These are phyloP conservation scores for Phainopepla nitens DNA, from an alignment of 2,113 vertebrate species.

Conservation along the genomic window DNA sequence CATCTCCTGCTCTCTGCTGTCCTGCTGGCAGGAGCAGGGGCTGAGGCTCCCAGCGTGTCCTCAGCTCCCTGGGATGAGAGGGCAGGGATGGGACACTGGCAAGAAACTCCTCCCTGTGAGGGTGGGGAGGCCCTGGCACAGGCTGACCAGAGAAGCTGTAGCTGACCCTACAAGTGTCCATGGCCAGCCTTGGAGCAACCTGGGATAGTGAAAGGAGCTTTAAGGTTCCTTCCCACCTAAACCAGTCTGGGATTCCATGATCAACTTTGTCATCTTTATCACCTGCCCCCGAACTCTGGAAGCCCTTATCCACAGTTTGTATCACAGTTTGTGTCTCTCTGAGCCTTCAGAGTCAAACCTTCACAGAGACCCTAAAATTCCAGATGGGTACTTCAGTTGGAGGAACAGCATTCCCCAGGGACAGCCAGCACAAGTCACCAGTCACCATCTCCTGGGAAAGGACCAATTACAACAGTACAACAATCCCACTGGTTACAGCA, in stretches of 20 bases:
- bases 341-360: background rate
- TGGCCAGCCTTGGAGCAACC: background rate
- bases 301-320: accelerated
- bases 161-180: background rate
- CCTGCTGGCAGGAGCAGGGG: background rate
- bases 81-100: background rate
- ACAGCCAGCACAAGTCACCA: background rate
- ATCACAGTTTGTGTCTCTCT: accelerated
- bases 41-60: background rate
- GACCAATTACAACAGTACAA: accelerated
- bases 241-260: background rate
- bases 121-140: background rate
- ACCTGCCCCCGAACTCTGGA: accelerated
- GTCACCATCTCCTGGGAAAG: background rate
- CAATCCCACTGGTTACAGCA: background rate
- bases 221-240: background rate
- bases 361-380: background rate
- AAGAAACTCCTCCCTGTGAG: background rate
- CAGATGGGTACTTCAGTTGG: accelerated
- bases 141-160: background rate
- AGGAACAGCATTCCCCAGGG: too few species aligned
- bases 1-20: background rate
- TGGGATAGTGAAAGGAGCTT: background rate
- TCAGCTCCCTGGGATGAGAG: background rate
- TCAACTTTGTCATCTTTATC: background rate